Conservation (phyloP, 2,113 vertebrate species). For the Notarius quadriscutis region DNA sequence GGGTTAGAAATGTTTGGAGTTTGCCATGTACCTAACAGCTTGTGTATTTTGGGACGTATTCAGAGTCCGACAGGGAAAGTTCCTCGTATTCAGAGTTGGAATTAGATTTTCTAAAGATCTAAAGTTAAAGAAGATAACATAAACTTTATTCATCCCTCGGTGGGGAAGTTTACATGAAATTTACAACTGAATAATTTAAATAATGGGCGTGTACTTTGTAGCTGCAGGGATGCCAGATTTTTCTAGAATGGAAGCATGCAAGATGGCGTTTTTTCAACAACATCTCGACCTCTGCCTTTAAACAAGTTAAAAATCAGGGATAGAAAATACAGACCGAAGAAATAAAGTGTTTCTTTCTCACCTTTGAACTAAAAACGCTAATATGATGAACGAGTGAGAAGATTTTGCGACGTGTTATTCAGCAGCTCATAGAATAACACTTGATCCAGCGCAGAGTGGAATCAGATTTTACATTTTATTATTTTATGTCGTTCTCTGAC, state of each 20-base stretch:
- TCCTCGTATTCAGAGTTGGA: not conserved
- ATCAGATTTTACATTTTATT: not conserved
- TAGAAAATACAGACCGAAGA: not conserved
- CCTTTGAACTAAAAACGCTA: not conserved
- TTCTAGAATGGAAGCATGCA: not conserved
- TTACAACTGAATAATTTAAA: not conserved
- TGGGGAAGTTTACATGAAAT: too few relatives aligned
- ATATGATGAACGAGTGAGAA: not conserved
- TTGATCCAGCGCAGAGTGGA: not conserved
- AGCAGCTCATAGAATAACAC: not conserved
- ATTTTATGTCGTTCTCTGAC: not conserved
- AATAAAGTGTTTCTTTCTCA: not conserved
- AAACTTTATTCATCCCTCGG: too few relatives aligned
- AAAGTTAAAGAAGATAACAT: too few relatives aligned
- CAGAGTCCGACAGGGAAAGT: not conserved
- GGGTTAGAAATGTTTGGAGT: slow-evolving; percentile 57
- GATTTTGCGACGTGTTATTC: not conserved
- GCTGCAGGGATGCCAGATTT: not conserved
- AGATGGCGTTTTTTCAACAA: not conserved
- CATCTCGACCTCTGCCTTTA: not conserved
- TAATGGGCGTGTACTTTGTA: not conserved
- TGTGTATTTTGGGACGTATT: not conserved
- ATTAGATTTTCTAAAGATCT: too few relatives aligned
- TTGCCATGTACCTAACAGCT: not conserved
- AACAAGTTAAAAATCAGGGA: not conserved